phyloP scores from a whole-genome alignment of 2,797 vertebrate genomes.

The Falco biarmicus region DNA sequence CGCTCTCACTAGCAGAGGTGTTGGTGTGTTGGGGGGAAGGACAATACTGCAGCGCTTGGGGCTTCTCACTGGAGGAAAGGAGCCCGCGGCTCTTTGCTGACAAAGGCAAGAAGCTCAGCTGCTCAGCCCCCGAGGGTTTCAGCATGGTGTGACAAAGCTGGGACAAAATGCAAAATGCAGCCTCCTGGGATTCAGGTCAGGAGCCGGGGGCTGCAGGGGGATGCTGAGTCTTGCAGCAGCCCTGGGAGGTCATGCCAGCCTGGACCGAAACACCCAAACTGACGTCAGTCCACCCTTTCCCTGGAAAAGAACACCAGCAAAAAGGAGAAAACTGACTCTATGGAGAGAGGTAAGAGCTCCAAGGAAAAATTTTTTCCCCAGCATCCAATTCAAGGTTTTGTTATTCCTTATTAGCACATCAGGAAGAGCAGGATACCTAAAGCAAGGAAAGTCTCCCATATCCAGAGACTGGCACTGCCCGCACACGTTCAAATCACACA shows the following conservation, averaged over 20 bases:
- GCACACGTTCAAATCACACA: background rate
- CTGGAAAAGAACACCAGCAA: background rate
- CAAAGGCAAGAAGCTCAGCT: background rate
- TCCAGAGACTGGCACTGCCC: rapidly evolving
- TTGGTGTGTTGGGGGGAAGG: background rate
- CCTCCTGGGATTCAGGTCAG: background rate
- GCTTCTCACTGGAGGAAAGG: background rate
- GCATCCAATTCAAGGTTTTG: background rate
- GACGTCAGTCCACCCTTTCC: background rate
- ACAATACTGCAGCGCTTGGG: background rate
- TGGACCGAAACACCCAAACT: background rate
- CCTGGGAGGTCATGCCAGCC: background rate
- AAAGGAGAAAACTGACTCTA: background rate
- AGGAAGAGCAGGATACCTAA: background rate
- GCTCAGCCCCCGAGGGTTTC: background rate
- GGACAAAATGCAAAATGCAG: background rate
- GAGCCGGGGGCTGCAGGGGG: too few relatives aligned
- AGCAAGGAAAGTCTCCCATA: background rate
- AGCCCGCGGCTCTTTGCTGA: background rate
- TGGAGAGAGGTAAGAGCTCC: background rate
- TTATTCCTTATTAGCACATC: background rate
- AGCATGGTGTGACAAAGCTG: background rate
- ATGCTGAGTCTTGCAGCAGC: background rate
- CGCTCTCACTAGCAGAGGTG: background rate
- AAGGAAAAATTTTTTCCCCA: background rate